These are phyloP conservation scores for Pterophyllum scalare DNA, from an alignment of 2,113 vertebrate species.

Conservation along the genomic window DNA sequence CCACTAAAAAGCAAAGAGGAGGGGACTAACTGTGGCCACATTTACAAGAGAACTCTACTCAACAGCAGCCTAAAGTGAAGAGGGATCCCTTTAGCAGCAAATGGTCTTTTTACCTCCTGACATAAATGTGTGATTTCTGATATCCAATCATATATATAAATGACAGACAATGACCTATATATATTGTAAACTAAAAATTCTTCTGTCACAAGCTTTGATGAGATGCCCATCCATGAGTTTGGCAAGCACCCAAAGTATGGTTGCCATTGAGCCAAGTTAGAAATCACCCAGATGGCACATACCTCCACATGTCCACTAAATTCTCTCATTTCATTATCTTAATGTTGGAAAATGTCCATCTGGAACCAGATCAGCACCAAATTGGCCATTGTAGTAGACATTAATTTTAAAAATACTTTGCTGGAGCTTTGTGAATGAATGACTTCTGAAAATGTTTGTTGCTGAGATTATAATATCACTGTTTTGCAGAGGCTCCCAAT, in stretches of 20 bases:
- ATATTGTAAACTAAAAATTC: background rate
- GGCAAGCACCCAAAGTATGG: background rate
- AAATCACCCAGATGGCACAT: background rate
- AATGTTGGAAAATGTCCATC: constrained; percentile 4
- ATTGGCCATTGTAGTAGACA: background rate
- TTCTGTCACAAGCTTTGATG: background rate
- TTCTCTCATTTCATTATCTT: constrained; percentile 5
- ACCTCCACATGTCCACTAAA: background rate
- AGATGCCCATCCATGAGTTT: background rate
- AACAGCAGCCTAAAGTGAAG: constrained; percentile 24
- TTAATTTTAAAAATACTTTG: background rate
- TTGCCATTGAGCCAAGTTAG: background rate
- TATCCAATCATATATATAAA: background rate
- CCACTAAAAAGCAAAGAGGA: constrained; percentile 47
- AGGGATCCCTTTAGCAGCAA: background rate
- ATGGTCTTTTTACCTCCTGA: background rate
- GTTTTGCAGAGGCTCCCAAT: background rate
- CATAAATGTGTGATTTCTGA: background rate
- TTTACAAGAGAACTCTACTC: constrained; percentile 45
- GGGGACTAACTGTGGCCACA: constrained; percentile 29
- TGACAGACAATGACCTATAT: background rate
- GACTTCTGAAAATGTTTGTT: constrained; percentile 8
- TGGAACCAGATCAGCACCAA: constrained; percentile 9
- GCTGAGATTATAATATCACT: background rate
- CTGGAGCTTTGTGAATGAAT: background rate